Base-by-base conservation (phyloP, 2,888 invertebrate species). In the Anarsia innoxiella region DNA sequence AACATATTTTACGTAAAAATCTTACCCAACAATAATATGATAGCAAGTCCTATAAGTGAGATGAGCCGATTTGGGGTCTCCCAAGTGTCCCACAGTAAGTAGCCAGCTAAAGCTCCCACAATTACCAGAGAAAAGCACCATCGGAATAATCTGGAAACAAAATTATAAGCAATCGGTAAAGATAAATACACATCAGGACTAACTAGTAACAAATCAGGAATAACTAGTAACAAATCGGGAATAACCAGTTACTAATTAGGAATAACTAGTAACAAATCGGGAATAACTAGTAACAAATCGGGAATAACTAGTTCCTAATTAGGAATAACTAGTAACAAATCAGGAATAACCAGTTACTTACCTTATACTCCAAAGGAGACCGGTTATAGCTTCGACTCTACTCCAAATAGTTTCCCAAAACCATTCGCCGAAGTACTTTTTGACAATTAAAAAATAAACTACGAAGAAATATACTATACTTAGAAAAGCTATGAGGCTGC, bases 401-500 rank as follows among this genome's bases (percentile, higher is more conserved):
- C 39, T 57, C 72, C 86, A 82, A 0, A 84, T 45, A 0, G 33
- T 48, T 5, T 48, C 61, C 8, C 65, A 45, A 33, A 89, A 76
- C 53, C 67, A 61, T 11, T 72, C 64, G 0, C 86, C 85, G 4
- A 88, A 54, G 40, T 63, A 86, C 6, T 82, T 86, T 68, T 92
- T 91, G 23, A 92, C 66, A 2, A 91, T 62, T 31, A 75, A 56
- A 50, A 87, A 90, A 63, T 93, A 93, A 14, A 90, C 59, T 0
- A 93, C 37, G 34, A 88, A 86, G 48, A 88, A 78, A 47, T 91
- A 91, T 2, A 87, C 62, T 14, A 91, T 78, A 10, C 72, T 66
- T 1, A 89, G 68, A 0, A 93, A 56, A 0, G 93, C 79, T 15
- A 92, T 71, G 0, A 94, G 74, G 64, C 93, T 88, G 26, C 93